Base-by-base conservation (phyloP, 2,113 vertebrate species). In the Porphyrio hochstetteri region DNA sequence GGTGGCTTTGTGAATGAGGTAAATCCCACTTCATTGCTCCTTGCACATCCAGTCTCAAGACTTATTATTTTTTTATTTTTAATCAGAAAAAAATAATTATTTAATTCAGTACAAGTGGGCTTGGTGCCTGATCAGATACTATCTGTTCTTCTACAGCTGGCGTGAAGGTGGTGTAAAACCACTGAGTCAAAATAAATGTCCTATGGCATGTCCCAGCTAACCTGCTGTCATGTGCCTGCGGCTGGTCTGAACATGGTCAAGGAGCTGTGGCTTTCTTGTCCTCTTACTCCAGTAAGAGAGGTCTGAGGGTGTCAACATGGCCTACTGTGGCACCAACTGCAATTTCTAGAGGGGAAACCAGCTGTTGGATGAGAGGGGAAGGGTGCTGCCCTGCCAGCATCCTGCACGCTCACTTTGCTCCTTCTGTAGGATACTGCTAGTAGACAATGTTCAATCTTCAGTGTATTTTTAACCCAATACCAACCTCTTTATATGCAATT, bases 261-360 rank as follows among this genome's bases (percentile, higher is more conserved):
- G 56, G 28, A 91, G 33, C 13, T 13, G 16, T 9, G 6, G 53
- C 8, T 76, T 92, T 68, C 46, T n/a, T 56, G 19, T 65, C 50
- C 35, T 64, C 61, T 23, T 69, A 16, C 17, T 74, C 50, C 68
- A 77, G 77, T 23, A 29, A 56, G 12, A 44, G 67, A 46, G 29
- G 17, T 5, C 2, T 19, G 23, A 82, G 14, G 9, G 19, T 52
- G 13, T 42, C 19, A 69, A 20, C 13, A 11, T 0, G 0, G 40
- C 13, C 65, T 29, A 35, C 59, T 0, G 0, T 59, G n/a, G 27
- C 38, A 63, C 57, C 53, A 48, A 61, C 31, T 31, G 42, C 25
- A 28, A 21, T 59, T 59, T 64, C 48, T 86, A 2, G 5, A 56
- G 72, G 29, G 38, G 50, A 55, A 88, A 36, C 31, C 16, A 50